phyloP scores from a whole-genome alignment of 2,888 invertebrate genomes.

The Drosophila pullipes region DNA sequence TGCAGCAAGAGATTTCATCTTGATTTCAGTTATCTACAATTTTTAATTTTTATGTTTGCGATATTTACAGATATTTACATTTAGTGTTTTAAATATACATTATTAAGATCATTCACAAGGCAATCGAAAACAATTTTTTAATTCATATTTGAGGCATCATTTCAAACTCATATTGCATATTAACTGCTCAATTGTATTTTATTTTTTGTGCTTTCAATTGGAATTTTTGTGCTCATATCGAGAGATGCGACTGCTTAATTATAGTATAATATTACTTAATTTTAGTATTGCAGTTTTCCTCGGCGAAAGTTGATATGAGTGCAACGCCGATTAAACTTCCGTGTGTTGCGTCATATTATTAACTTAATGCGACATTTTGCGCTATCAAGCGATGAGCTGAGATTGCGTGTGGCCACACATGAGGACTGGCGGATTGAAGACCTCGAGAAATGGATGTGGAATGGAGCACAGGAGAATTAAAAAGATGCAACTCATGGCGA shows the following conservation, averaged over 20 bases:
- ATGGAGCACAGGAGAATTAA: neutral
- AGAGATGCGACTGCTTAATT: neutral
- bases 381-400: constrained; percentile 6
- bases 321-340: neutral
- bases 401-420: constrained; percentile 15
- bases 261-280: neutral
- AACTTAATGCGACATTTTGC: constrained; percentile 3
- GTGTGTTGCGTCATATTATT: constrained; percentile 7
- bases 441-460: neutral
- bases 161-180: neutral
- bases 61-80: neutral
- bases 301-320: neutral
- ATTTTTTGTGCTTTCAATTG: neutral
- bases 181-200: neutral
- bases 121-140: fast-evolving
- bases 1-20: neutral
- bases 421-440: neutral
- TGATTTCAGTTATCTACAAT: neutral
- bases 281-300: neutral
- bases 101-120: neutral
- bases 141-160: neutral
- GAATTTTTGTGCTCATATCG: too few relatives aligned
- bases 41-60: neutral
- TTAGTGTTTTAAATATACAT: neutral
- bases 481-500: constrained; percentile 70